A percentile compares a stretch with the other conserved stretches of the same genome.
Evolutionary conservation across 1,140 invertebrate genomes (phyloP).

Genomic region (Maniola jurtina): DNA sequence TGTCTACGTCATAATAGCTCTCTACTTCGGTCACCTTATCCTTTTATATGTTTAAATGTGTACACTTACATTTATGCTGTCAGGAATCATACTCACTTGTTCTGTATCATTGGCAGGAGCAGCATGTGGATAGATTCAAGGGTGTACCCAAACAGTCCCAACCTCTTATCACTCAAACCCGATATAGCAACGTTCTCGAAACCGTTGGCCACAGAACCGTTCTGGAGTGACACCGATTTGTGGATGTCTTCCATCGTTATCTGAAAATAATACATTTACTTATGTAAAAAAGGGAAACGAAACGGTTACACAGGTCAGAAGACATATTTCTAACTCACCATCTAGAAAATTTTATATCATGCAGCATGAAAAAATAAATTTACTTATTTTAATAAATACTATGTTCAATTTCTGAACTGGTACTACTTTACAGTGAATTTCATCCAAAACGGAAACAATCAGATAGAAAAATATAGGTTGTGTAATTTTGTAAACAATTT

Average conservation of each 20-base stretch:
- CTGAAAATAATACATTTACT: conserved; percentile 58
- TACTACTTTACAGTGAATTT: no score
- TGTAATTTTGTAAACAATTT: no score
- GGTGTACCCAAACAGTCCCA: conserved; percentile 96
- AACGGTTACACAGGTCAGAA: no score
- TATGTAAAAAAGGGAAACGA: no score
- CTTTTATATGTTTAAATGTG: not conserved
- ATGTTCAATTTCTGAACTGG: no score
- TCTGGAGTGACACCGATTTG: conserved; percentile 65
- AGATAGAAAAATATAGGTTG: no score
- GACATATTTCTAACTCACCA: conserved; percentile 40
- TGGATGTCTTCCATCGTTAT: conserved; percentile 80
- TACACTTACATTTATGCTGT: not conserved
- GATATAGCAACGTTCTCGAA: conserved; percentile 66
- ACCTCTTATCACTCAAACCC: conserved; percentile 88
- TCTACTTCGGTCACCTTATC: no score
- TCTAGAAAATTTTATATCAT: conserved; percentile 31
- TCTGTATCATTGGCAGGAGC: conserved; percentile 96
- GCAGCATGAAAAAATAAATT: conserved; percentile 38
- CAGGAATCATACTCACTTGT: conserved; percentile 85
- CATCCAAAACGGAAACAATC: no score
- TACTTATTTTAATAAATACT: no score
- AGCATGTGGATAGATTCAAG: conserved; percentile 97
- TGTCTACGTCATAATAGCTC: no score
- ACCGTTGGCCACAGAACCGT: conserved; percentile 52